Percentiles rank a stretch among this genome's conserved stretches.
These are phyloP conservation scores for Pempheris klunzingeri DNA, from an alignment of 2,797 vertebrate genomes.

Conservation along the genomic window DNA sequence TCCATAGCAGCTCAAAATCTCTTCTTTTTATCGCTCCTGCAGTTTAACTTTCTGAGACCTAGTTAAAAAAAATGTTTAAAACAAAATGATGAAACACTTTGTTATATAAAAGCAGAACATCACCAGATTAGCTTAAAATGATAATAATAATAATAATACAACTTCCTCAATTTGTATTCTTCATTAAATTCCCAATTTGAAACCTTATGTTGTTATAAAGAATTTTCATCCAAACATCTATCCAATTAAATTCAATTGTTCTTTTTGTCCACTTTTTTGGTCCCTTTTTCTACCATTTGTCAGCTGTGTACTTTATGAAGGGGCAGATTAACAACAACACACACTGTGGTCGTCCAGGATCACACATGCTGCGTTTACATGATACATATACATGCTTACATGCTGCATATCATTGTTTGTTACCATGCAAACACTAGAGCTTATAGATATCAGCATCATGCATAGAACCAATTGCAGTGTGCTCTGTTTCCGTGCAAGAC, in stretches of 20 bases:
- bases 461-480: neutral
- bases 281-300: neutral
- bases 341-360: neutral
- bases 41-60: neutral
- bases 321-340: neutral
- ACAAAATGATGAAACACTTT: neutral
- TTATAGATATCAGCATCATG: neutral
- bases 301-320: neutral
- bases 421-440: neutral
- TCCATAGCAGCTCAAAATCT: neutral
- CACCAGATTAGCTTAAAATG: neutral
- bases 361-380: neutral
- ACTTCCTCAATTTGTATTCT: neutral
- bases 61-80: no score
- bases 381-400: no score
- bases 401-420: neutral
- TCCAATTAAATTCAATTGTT: no score
- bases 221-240: neutral
- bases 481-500: neutral
- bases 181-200: neutral
- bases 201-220: neutral
- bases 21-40: neutral
- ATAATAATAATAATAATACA: neutral
- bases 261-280: neutral
- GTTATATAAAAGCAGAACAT: neutral